phyloP scores from a whole-genome alignment of 2,888 invertebrate species.

The Anthrax anthrax region DNA sequence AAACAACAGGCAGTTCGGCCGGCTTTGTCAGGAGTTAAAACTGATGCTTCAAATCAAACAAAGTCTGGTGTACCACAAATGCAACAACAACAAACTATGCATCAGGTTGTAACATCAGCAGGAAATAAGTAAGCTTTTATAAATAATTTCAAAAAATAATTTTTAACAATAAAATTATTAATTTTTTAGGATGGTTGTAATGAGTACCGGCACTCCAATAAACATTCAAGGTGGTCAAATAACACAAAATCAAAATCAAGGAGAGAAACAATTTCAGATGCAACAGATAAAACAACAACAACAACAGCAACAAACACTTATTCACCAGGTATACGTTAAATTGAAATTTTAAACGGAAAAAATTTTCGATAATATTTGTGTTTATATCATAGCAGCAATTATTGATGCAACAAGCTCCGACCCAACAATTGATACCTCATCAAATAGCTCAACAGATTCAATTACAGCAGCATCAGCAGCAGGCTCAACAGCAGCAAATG shows the following conservation, averaged over 20 bases:
- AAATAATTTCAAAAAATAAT: background rate
- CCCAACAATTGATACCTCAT: slow-evolving; percentile 22
- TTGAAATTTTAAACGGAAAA: background rate
- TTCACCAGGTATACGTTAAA: slow-evolving; percentile 19
- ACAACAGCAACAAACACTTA: slow-evolving; percentile 18
- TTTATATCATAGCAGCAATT: slow-evolving; percentile 17
- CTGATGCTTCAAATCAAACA: slow-evolving; percentile 59
- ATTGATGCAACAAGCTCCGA: slow-evolving; percentile 23
- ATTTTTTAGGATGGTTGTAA: slow-evolving; percentile 31
- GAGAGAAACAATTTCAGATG: slow-evolving; percentile 30
- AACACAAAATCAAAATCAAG: slow-evolving; percentile 22
- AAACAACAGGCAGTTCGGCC: slow-evolving; percentile 54
- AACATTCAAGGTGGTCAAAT: slow-evolving; percentile 30
- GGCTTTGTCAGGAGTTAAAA: slow-evolving; percentile 44
- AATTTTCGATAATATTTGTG: background rate
- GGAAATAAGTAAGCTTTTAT: slow-evolving; percentile 37
- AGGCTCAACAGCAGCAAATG: slow-evolving; percentile 18
- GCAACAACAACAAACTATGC: slow-evolving; percentile 30
- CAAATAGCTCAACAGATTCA: slow-evolving; percentile 24
- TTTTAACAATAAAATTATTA: background rate
- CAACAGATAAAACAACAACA: slow-evolving; percentile 23
- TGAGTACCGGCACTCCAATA: slow-evolving; percentile 32
- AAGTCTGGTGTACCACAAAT: slow-evolving; percentile 10
- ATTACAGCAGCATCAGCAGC: slow-evolving; percentile 16
- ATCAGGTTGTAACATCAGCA: slow-evolving; percentile 36